Evolutionary conservation across 2,113 vertebrate genomes (phyloP), one percentile per base, ranked within the genome.

Genomic region (Pipa parva): DNA sequence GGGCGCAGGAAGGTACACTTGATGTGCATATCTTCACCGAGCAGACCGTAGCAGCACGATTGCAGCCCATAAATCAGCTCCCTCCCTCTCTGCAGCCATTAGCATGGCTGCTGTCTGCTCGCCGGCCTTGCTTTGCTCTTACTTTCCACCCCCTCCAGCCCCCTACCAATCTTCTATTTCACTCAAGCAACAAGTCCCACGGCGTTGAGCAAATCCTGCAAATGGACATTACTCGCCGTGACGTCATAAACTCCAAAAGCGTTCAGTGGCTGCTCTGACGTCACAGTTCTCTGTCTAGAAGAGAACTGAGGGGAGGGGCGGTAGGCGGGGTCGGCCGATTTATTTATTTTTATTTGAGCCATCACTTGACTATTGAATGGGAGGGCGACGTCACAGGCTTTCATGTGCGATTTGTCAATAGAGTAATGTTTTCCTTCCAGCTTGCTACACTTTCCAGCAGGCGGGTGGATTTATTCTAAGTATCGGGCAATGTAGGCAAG

Each of bases 171-270:
- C 48, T 48, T 18, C 11, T 37, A 20, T 42, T 18, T 20, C 21
- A 17, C 9, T 3, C 59, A 45, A 59, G 45, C 64, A 68, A 68
- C 64, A 68, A 56, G 64, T 68, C 50, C 55, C 11, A 28, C 55
- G 7, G 45, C 42, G 3, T 15, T 29, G 10, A 52, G 18, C 20
- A 51, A 15, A 6, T 7, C 5, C 48, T 21, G 48, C 1, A 22
- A 52, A 27, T 4, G 24, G 22, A 21, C 21, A 26, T 7, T 25
- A 36, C 18, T 10, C 5, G 10, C 24, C 3, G 28, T 69, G 65
- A 69, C 65, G 48, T 69, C 65, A 60, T 48, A 24, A 29, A 24
- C 5, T 24, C 2, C 7, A 24, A 10, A 22, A n/a, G 3, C 39
- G 15, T 6, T 25, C 12, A 15, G 7, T 12, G 50, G 28, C 26